A percentile compares a stretch with the other conserved stretches of the same genome.
Evolutionary conservation across 2,888 invertebrate species (phyloP).

Genomic region (Xiphydria camelus): DNA sequence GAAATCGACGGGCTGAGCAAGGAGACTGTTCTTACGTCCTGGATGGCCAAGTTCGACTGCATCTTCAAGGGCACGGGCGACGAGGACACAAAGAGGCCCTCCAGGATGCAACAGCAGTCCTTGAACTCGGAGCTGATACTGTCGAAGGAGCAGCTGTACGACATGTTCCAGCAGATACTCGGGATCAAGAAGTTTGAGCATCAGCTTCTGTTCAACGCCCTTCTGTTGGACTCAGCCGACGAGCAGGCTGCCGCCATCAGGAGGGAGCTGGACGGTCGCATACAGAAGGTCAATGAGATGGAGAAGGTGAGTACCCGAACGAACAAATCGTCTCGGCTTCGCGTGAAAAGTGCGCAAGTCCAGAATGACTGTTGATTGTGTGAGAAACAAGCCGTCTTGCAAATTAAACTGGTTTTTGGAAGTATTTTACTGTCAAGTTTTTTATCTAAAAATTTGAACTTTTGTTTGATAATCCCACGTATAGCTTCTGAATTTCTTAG

Average conservation of each 20-base stretch:
- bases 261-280: constrained; percentile 95
- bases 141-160: constrained; percentile 98
- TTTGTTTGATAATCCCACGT: too few species aligned
- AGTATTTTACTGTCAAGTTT: too few species aligned
- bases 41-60: constrained; percentile 99
- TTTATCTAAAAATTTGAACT: too few species aligned
- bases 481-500: too few species aligned
- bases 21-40: constrained; percentile 97
- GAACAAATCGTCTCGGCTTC: background rate
- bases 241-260: constrained; percentile 99
- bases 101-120: constrained; percentile 85
- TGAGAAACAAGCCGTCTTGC: too few species aligned
- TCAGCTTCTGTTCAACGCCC: constrained; percentile 97
- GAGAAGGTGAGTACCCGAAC: constrained; percentile 73
- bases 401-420: too few species aligned
- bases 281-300: constrained; percentile 97
- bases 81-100: constrained; percentile 84
- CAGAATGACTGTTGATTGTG: too few species aligned
- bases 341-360: too few species aligned
- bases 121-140: constrained; percentile 92
- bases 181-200: constrained; percentile 99
- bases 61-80: constrained; percentile 92
- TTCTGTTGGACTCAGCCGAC: constrained; percentile 97
- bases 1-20: constrained; percentile 99
- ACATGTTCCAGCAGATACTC: constrained; percentile 99